These are phyloP conservation scores for Drosophila macrospina DNA, from an alignment of 2,888 invertebrate genomes.

Conservation along the genomic window DNA sequence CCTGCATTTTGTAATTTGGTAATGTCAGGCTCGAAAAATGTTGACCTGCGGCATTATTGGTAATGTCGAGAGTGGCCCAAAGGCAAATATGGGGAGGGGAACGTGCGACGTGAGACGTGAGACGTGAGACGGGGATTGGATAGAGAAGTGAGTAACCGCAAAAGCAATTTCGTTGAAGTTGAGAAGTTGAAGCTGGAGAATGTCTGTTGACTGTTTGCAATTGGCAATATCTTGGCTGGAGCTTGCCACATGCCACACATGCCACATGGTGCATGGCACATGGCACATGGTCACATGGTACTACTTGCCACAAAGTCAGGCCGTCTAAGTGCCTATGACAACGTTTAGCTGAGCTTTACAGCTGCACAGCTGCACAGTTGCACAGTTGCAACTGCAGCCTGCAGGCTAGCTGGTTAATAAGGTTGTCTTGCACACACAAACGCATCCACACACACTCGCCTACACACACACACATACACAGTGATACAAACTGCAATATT, in stretches of 20 bases:
- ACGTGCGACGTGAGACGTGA: not conserved
- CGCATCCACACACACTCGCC: constrained; percentile 1
- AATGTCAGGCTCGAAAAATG: constrained; percentile 39
- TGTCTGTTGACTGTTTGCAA: constrained; percentile 24
- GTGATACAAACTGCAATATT: constrained; percentile 32
- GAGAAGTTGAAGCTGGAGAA: constrained; percentile 9
- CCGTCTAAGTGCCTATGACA: constrained; percentile 39
- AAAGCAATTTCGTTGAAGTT: constrained; percentile 58
- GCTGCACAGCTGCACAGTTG: constrained; percentile 6
- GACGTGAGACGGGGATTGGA: no score
- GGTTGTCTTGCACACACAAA: constrained; percentile 12
- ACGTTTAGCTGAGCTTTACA: constrained; percentile 16
- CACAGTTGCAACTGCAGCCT: constrained; percentile 26
- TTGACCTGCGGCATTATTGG: constrained; percentile 60
- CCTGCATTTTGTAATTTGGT: constrained; percentile 52
- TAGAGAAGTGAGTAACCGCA: constrained; percentile 33
- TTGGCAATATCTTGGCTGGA: constrained; percentile 41
- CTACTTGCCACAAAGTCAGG: constrained; percentile 1
- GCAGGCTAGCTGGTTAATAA: constrained; percentile 42
- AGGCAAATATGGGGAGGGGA: no score
- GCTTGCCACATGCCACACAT: constrained; percentile 31
- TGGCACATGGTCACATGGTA: constrained; percentile 13
- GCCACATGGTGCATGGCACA: constrained; percentile 12
- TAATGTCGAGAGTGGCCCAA: constrained; percentile 37
- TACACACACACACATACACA: constrained; percentile 1